Conservation (phyloP, 2,797 vertebrate species). For the Craterocephalus amniculus region DNA sequence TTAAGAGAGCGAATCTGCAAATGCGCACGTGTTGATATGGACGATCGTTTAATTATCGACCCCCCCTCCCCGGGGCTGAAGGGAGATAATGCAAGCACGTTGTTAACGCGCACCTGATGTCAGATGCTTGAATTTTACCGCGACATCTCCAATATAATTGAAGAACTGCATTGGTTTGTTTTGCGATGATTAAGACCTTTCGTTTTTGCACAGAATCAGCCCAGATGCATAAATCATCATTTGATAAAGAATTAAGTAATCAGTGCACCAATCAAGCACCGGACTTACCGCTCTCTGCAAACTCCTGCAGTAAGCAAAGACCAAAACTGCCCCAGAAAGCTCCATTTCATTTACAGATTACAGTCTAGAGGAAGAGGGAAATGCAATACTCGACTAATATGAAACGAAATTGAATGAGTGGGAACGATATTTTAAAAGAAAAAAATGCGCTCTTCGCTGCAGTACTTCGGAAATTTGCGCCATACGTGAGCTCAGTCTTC, state of each 20-base stretch:
- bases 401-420: neutral
- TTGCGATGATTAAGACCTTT: neutral
- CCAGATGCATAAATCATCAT: slow-evolving; percentile 18
- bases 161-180: neutral
- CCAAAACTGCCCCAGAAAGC: neutral
- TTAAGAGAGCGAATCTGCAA: slow-evolving; percentile 29
- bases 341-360: neutral
- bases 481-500: slow-evolving; percentile 47
- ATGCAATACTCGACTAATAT: neutral
- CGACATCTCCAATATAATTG: slow-evolving; percentile 7
- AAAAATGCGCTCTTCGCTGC: neutral
- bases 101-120: slow-evolving; percentile 8
- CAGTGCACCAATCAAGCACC: slow-evolving; percentile 1
- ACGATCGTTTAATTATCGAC: slow-evolving; percentile 8
- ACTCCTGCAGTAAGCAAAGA: slow-evolving; percentile 7
- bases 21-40: slow-evolving; percentile 14
- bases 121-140: neutral
- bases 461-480: slow-evolving; percentile 31
- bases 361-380: neutral
- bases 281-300: slow-evolving; percentile 6
- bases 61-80: neutral
- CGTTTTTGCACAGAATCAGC: slow-evolving; percentile 1
- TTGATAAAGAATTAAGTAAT: slow-evolving; percentile 18
- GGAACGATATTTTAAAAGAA: neutral
- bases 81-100: neutral